phyloP scores from a whole-genome alignment of 2,888 invertebrate species.

The Erpobdella octoculata region DNA sequence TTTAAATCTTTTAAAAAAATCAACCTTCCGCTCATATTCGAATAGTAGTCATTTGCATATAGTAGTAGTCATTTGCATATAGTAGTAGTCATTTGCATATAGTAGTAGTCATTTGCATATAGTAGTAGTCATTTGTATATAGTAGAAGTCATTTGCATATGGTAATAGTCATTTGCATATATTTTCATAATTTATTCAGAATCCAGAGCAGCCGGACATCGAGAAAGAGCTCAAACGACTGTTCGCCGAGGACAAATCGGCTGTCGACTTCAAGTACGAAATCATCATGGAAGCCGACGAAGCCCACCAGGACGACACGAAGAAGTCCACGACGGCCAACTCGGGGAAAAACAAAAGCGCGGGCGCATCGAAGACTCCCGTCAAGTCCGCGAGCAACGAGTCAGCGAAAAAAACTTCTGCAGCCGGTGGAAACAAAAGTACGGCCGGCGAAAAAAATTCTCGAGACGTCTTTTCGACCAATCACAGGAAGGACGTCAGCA shows the following conservation, averaged over 20 bases:
- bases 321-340: neutral
- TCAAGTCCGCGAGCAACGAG: neutral
- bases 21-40: neutral
- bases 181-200: constrained; percentile 53
- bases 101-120: too few species aligned
- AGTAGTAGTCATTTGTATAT: too few species aligned
- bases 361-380: neutral
- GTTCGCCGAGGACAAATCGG: constrained; percentile 80
- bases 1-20: neutral
- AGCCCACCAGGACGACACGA: neutral
- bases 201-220: constrained; percentile 91
- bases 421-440: too few species aligned
- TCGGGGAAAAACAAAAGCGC: neutral
- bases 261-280: constrained; percentile 55
- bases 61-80: too few species aligned
- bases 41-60: too few species aligned
- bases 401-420: neutral
- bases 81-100: too few species aligned
- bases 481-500: too few species aligned
- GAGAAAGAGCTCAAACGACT: constrained; percentile 93
- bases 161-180: too few species aligned
- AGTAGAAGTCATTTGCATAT: too few species aligned
- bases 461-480: too few species aligned
- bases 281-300: constrained; percentile 38
- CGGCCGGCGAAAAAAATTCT: too few species aligned